phyloP scores from a whole-genome alignment of 2,888 invertebrate genomes.

The Romanomermis culicivorax region DNA sequence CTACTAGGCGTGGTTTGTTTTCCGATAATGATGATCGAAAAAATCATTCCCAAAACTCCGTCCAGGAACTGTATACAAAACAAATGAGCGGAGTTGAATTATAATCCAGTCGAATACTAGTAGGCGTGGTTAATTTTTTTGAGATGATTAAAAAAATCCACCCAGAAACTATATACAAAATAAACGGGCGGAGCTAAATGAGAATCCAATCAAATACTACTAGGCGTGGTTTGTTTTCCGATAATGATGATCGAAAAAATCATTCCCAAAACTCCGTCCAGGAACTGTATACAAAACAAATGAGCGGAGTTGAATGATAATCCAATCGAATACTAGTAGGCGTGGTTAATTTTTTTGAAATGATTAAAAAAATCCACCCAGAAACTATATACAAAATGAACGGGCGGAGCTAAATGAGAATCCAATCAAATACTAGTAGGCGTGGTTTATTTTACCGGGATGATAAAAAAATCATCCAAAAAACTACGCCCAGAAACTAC shows the following conservation, averaged over 20 bases:
- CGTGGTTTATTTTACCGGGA: neutral
- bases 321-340: neutral
- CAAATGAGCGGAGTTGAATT: no score
- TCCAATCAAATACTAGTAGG: constrained; percentile 1
- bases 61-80: no score
- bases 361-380: constrained; percentile 12
- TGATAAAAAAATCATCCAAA: constrained; percentile 12
- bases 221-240: neutral
- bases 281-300: constrained; percentile 9
- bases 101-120: no score
- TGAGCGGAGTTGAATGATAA: neutral
- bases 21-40: no score
- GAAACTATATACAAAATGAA: constrained; percentile 8
- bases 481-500: no score
- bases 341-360: neutral
- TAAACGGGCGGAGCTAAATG: constrained; percentile 5
- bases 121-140: no score
- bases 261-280: no score
- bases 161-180: no score
- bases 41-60: no score
- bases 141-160: no score
- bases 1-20: no score
- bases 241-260: constrained; percentile 11
- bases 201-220: constrained; percentile 2
- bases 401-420: neutral